These are phyloP conservation scores for Emydoidea blandingii DNA, from an alignment of 2,797 vertebrate species.

Conservation along the genomic window DNA sequence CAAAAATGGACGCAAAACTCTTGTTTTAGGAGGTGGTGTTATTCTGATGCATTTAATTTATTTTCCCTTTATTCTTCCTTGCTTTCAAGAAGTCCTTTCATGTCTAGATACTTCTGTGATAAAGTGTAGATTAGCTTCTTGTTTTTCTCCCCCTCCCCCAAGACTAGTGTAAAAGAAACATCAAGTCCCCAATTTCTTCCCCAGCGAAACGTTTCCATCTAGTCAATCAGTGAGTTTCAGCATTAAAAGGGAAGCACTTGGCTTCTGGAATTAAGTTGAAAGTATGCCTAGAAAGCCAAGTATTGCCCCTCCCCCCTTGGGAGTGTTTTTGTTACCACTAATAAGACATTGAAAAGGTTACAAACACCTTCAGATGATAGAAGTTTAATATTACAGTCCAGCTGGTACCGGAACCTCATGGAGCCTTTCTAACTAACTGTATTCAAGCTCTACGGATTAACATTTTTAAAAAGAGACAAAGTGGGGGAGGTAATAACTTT, in stretches of 20 bases:
- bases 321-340: constrained; percentile 62
- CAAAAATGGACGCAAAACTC: not conserved
- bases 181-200: not conserved
- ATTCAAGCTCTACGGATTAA: constrained; percentile 21
- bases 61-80: not conserved
- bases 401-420: constrained; percentile 29
- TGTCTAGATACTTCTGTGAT: not conserved
- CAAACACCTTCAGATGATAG: constrained; percentile 28
- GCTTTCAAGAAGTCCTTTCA: not conserved
- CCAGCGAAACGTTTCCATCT: constrained; percentile 27
- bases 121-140: not conserved
- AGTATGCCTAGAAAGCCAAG: constrained; percentile 53
- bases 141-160: not conserved
- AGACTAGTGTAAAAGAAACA: not conserved
- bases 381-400: constrained; percentile 54
- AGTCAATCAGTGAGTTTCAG: constrained; percentile 22
- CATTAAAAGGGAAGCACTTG: constrained; percentile 15
- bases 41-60: not conserved
- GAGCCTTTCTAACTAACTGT: not conserved
- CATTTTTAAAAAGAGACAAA: constrained; percentile 37
- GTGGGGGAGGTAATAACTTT: not conserved
- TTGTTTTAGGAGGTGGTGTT: not conserved
- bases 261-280: constrained; percentile 42
- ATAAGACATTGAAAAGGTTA: constrained; percentile 32
- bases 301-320: not conserved